These are phyloP conservation scores for Meiosimyza platycephala DNA, from an alignment of 2,888 invertebrate genomes.

Conservation along the genomic window DNA sequence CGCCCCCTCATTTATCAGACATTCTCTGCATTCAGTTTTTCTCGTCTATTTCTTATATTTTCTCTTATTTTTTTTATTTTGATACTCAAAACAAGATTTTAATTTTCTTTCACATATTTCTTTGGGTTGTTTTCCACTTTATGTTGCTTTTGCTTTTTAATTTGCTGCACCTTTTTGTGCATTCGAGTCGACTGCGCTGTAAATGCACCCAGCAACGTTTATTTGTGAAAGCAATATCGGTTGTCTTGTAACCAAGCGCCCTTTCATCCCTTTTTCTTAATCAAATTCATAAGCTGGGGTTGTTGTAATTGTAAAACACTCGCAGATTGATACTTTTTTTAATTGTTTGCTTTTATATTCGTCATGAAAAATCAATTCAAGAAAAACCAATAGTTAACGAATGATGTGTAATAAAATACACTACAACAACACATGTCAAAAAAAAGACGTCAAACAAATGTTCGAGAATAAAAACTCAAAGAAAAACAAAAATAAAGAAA, in stretches of 20 bases:
- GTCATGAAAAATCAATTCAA: too few species aligned
- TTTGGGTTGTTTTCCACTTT: neutral
- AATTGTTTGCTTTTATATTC: too few species aligned
- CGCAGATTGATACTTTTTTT: neutral
- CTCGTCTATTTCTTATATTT: neutral
- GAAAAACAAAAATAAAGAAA: conserved; percentile 13
- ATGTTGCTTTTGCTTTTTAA: too few species aligned
- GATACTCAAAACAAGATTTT: conserved; percentile 23
- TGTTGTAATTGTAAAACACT: neutral
- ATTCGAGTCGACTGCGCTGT: conserved; percentile 6
- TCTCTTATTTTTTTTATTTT: conserved; percentile 3
- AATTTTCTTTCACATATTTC: conserved; percentile 9
- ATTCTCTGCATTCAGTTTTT: conserved; percentile 11
- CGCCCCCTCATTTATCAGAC: conserved; percentile 27
- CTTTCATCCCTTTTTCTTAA: neutral
- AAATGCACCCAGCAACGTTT: conserved; percentile 15
- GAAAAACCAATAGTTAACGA: neutral
- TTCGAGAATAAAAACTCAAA: conserved; percentile 40
- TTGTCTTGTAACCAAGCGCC: neutral
- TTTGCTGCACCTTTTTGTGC: neutral
- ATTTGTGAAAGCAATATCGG: neutral
- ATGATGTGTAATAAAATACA: neutral
- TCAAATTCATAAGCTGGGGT: conserved; percentile 3
- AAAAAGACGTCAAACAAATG: conserved; percentile 24
- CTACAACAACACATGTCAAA: conserved; percentile 29